A percentile compares a stretch with the other conserved stretches of the same genome.
Conservation (phyloP, 2,113 vertebrate genomes). For the Heterochromis multidens region DNA sequence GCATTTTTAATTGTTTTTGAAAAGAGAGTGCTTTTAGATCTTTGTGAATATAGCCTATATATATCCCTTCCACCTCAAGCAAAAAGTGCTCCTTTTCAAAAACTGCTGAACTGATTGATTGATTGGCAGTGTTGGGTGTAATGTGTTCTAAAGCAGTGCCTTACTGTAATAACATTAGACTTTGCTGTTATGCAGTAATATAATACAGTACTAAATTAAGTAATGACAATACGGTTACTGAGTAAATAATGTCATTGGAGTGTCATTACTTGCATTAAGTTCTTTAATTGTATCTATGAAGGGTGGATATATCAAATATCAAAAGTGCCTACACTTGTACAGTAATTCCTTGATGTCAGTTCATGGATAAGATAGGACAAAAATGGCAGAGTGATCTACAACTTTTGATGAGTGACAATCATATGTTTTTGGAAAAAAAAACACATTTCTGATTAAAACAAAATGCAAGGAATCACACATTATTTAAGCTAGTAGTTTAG, state of each 20-base stretch:
- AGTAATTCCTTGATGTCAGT: neutral
- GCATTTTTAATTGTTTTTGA: too few species aligned
- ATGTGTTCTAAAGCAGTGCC: neutral
- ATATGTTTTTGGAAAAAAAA: neutral
- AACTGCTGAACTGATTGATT: neutral
- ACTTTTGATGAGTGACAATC: too few species aligned
- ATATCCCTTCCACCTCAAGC: neutral
- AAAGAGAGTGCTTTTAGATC: too few species aligned
- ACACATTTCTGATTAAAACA: fast-evolving
- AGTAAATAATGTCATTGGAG: neutral
- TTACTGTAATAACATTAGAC: neutral
- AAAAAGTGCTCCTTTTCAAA: neutral
- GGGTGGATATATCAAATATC: fast-evolving
- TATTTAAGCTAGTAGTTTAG: too few species aligned
- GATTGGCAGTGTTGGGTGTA: neutral
- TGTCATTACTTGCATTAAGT: neutral
- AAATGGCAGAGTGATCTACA: neutral
- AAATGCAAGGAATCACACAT: neutral
- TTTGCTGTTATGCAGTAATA: neutral
- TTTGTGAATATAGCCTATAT: neutral
- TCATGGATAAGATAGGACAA: too few species aligned
- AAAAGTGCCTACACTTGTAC: neutral
- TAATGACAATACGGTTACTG: neutral
- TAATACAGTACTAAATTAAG: neutral
- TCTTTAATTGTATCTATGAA: neutral